A percentile compares a stretch with the other conserved stretches of the same genome.
phyloP scores from a whole-genome alignment of 2,888 invertebrate genomes.

The Mallateleia sp. region DNA sequence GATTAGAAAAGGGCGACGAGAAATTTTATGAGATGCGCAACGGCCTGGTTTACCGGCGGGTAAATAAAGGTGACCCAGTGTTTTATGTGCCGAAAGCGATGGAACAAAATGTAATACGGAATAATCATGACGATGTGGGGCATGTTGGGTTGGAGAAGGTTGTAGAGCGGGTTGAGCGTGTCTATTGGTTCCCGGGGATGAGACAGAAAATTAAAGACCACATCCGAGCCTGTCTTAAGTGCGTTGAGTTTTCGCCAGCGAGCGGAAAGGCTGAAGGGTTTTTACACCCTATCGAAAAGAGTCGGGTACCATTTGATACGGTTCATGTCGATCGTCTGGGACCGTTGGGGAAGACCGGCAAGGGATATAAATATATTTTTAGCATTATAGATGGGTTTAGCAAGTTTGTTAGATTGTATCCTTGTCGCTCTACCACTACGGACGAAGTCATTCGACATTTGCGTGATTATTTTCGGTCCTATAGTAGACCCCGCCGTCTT shows the following conservation, averaged over 20 bases:
- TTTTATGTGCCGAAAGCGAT: slow-evolving; percentile 34
- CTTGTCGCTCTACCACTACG: slow-evolving; percentile 66
- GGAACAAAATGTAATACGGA: not conserved
- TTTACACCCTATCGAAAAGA: slow-evolving; percentile 25
- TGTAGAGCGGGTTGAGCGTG: slow-evolving; percentile 47
- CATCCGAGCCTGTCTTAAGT: slow-evolving; percentile 83
- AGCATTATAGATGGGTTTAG: too few species aligned
- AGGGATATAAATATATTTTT: slow-evolving; percentile 18
- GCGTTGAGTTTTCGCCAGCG: slow-evolving; percentile 77
- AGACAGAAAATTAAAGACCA: slow-evolving; percentile 78
- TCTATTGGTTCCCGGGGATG: slow-evolving; percentile 78
- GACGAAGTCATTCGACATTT: slow-evolving; percentile 67
- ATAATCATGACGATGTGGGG: slow-evolving; percentile 71
- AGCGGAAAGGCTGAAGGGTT: slow-evolving; percentile 68
- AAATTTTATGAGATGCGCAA: slow-evolving; percentile 73
- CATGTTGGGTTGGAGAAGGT: slow-evolving; percentile 68
- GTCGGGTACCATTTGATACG: slow-evolving; percentile 29
- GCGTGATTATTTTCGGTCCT: slow-evolving; percentile 71
- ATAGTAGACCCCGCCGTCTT: slow-evolving; percentile 77
- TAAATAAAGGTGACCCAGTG: slow-evolving; percentile 29
- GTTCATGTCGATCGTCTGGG: slow-evolving; percentile 48
- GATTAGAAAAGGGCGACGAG: slow-evolving; percentile 41
- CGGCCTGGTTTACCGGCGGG: slow-evolving; percentile 79
- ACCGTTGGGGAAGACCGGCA: too few species aligned
- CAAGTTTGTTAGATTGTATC: slow-evolving; percentile 80